A percentile compares a stretch with the other conserved stretches of the same genome.
Evolutionary conservation across 2,888 invertebrate species (phyloP).

Genomic region (Epistrophe grossulariae): DNA sequence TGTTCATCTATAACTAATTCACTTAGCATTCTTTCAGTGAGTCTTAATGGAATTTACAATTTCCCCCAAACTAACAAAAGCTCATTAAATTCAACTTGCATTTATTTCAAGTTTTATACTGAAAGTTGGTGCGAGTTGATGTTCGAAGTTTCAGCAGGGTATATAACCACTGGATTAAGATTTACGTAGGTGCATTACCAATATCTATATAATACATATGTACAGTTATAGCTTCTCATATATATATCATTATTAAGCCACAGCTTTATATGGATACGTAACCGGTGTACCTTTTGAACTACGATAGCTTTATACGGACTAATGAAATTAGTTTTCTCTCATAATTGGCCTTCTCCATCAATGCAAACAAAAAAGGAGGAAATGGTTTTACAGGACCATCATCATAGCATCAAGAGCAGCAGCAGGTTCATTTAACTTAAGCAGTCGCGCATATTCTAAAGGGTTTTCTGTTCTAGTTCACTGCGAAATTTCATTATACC

Average conservation of each 20-base stretch:
- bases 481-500: background rate
- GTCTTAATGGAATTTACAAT: slow-evolving; percentile 50
- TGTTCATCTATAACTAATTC: slow-evolving; percentile 32
- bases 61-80: slow-evolving; percentile 44
- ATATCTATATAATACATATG: background rate
- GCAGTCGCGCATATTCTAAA: slow-evolving; percentile 6
- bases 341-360: slow-evolving; percentile 62
- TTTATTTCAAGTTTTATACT: slow-evolving; percentile 7
- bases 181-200: background rate
- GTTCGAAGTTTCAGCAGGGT: background rate
- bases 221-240: too few species aligned
- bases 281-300: background rate
- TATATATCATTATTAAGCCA: background rate
- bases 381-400: background rate
- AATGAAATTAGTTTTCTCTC: slow-evolving; percentile 63
- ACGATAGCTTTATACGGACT: slow-evolving; percentile 6
- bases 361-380: slow-evolving; percentile 37
- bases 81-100: slow-evolving; percentile 67
- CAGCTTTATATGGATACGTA: background rate
- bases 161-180: slow-evolving; percentile 20
- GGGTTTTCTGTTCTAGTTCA: background rate
- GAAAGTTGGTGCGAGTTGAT: background rate
- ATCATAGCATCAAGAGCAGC: background rate
- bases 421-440: slow-evolving; percentile 41
- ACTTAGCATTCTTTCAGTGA: slow-evolving; percentile 33